Base-by-base conservation (phyloP, 2,113 vertebrate genomes). In the Malurus elegans region DNA sequence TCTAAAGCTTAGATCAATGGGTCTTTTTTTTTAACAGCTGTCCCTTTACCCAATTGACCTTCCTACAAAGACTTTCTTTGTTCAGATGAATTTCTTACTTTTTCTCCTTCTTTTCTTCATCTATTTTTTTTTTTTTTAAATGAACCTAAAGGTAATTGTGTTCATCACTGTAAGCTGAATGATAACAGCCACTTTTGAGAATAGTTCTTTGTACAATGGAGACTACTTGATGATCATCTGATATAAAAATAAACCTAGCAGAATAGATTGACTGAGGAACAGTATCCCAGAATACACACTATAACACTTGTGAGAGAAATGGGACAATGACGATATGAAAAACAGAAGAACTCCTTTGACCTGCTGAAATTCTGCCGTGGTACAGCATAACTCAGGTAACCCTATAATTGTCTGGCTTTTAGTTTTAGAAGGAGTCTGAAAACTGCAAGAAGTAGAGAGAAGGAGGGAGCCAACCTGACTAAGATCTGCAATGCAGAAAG, bases 241-340 rank as follows among this genome's bases (percentile, higher is more conserved):
- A 70, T 79, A 75, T 42, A 90, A 97, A 95, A 97, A 92, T 92
- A 96, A 92, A 92, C 34, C 32, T 61, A 31, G 29, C 53, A 92
- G 82, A 93, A 96, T n/a, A 91, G 71, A 79, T 17, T 70, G 51
- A 40, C 67, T 57, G 44, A 78, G 44, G 47, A 85, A 56, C 40
- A 89, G 45, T 60, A 91, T 75, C 69, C 45, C 32, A 74, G 75
- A 95, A 91, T 75, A 83, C 10, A 34, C 28, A 19, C 12, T 62
- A 8, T n/a, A 83, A 48, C 38, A 56, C 48, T 62, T 65, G 32
- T 64, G 51, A 73, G 25, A 62, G 21, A 91, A 86, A 83, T 23
- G 29, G 54, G 32, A 74, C 73, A 86, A 42, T 66, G 29, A 13
- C 58, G 73, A 88, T 50, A 60, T 0, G 12, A 83, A 94, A 91